A percentile compares a stretch with the other conserved stretches of the same genome.
Conservation (phyloP, 2,113 vertebrate genomes). For the Atherinomorus stipes region DNA sequence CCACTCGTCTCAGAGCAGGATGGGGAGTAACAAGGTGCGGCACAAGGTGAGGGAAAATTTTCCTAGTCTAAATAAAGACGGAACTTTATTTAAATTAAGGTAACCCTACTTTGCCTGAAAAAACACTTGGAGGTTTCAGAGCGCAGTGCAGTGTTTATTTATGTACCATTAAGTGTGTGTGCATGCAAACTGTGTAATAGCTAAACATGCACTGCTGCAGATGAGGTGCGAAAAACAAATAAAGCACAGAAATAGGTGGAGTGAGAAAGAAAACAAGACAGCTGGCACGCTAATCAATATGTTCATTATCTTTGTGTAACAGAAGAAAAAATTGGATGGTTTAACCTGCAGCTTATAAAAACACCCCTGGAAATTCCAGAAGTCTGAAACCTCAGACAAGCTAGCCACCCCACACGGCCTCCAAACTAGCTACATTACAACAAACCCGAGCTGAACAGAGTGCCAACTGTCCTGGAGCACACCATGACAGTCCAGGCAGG, state of each 20-base stretch:
- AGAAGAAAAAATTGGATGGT: conserved; percentile 14
- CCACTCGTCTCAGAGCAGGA: neutral
- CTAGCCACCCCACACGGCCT: conserved; percentile 45
- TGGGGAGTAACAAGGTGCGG: conserved; percentile 22
- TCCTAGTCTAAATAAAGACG: conserved; percentile 65
- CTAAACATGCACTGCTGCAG: conserved; percentile 43
- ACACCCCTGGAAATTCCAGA: conserved; percentile 25
- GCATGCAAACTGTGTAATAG: conserved; percentile 35
- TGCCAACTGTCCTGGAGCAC: conserved; percentile 37
- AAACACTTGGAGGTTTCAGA: conserved; percentile 17
- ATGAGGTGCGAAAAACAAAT: conserved; percentile 54
- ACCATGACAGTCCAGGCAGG: conserved; percentile 24
- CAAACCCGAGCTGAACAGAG: conserved; percentile 57
- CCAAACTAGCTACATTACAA: conserved; percentile 30
- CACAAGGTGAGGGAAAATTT: conserved; percentile 38
- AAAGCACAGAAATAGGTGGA: conserved; percentile 41
- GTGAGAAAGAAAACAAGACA: conserved; percentile 29
- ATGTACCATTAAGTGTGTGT: conserved; percentile 14
- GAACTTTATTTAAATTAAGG: conserved; percentile 61
- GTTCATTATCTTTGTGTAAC: conserved; percentile 36
- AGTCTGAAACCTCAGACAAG: conserved; percentile 57
- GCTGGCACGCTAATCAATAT: conserved; percentile 23
- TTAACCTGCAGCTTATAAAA: conserved; percentile 45
- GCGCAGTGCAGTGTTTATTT: conserved; percentile 17
- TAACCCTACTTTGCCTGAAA: conserved; percentile 21